phyloP scores from a whole-genome alignment of 2,113 vertebrate genomes.

The Glaucidium brasilianum region DNA sequence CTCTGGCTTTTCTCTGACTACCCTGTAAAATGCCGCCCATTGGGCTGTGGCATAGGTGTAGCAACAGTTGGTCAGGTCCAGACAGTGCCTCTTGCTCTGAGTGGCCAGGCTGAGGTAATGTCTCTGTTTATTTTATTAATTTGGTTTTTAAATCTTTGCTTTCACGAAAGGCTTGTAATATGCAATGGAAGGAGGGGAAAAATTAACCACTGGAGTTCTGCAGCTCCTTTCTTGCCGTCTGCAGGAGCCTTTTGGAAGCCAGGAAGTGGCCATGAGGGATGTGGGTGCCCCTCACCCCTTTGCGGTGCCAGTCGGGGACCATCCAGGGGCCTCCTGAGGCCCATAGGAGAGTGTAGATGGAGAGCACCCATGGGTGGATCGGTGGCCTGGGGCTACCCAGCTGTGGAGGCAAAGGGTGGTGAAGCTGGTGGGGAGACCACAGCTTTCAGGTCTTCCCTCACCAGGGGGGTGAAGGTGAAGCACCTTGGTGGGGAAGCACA shows the following conservation, averaged over 20 bases:
- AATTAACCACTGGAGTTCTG: neutral
- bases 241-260: neutral
- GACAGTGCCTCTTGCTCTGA: accelerated
- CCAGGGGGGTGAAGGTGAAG: neutral
- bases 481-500: accelerated
- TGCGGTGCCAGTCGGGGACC: neutral
- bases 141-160: neutral
- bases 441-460: neutral
- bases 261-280: neutral
- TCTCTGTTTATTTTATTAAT: neutral
- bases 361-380: neutral
- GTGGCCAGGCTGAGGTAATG: neutral
- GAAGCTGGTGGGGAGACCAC: accelerated
- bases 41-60: neutral
- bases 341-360: accelerated
- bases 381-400: neutral
- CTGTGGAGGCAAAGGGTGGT: neutral
- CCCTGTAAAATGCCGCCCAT: neutral
- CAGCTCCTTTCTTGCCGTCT: neutral
- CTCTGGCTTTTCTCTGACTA: neutral
- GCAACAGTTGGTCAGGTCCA: neutral
- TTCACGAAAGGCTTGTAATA: neutral
- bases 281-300: accelerated
- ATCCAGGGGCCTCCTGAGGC: neutral
- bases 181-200: accelerated